phyloP scores from a whole-genome alignment of 1,140 invertebrate genomes.

The Gerris buenoi region DNA sequence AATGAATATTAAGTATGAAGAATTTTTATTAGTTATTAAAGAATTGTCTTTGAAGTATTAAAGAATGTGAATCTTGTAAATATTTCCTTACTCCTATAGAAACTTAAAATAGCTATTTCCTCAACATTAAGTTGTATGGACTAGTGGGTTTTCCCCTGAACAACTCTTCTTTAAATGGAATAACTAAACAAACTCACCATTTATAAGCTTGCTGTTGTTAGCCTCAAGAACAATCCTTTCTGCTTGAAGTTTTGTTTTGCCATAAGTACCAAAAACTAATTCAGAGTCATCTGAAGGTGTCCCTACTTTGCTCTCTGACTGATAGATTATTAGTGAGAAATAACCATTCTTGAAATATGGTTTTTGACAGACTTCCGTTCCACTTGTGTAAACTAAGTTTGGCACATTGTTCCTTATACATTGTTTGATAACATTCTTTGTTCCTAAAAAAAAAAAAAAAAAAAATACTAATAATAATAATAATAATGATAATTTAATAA shows the following conservation, averaged over 20 bases:
- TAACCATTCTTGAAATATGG: background rate
- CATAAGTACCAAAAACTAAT: background rate
- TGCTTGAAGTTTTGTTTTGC: background rate
- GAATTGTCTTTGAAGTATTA: too few species aligned
- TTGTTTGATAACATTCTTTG: background rate
- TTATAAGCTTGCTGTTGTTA: background rate
- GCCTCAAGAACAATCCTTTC: background rate
- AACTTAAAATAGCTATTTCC: too few species aligned
- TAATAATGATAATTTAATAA: too few species aligned
- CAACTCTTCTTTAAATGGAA: too few species aligned
- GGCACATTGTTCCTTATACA: background rate
- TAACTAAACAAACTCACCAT: background rate
- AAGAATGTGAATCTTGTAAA: too few species aligned
- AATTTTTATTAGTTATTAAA: too few species aligned
- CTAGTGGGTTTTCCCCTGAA: too few species aligned
- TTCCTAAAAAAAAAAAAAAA: background rate
- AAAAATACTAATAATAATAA: too few species aligned
- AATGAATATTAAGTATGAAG: too few species aligned
- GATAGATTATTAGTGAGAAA: background rate
- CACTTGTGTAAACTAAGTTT: background rate
- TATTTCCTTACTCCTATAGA: too few species aligned
- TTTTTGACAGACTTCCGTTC: background rate
- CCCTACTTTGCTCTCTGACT: background rate
- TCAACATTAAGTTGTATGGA: too few species aligned
- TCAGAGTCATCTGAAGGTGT: background rate